Evolutionary conservation across 2,113 vertebrate genomes (phyloP).

Genomic region (Ondatra zibethicus): DNA sequence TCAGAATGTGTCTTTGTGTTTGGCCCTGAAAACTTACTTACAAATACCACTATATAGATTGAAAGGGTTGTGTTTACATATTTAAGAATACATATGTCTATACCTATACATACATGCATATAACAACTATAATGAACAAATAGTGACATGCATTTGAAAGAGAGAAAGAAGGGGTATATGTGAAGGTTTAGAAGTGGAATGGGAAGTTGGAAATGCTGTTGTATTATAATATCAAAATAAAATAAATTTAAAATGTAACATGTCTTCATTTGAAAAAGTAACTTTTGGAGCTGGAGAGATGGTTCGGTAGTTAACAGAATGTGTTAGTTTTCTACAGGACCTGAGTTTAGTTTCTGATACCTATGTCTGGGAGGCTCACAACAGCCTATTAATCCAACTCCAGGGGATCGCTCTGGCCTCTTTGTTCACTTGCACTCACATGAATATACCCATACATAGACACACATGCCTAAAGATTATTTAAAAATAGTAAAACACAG

Average conservation of each 20-base stretch:
- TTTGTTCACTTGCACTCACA: neutral
- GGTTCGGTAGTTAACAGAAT: neutral
- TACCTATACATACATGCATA: neutral
- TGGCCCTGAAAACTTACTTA: neutral
- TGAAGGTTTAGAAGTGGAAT: neutral
- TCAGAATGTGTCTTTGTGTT: neutral
- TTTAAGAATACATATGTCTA: neutral
- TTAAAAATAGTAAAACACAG: neutral
- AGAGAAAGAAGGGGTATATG: neutral
- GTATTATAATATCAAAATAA: neutral
- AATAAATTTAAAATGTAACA: neutral
- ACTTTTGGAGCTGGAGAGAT: neutral
- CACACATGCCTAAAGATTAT: neutral
- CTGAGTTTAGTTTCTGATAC: neutral
- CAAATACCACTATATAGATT: neutral
- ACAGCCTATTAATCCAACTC: neutral
- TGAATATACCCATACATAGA: neutral
- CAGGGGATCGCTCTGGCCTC: neutral
- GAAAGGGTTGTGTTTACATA: neutral
- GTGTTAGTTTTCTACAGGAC: neutral
- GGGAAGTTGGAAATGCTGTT: neutral
- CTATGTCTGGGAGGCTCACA: neutral
- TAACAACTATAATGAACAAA: neutral
- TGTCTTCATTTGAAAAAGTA: neutral
- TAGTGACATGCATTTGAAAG: neutral